Conservation (phyloP, 2,888 invertebrate genomes). For the Dicycla oo region DNA sequence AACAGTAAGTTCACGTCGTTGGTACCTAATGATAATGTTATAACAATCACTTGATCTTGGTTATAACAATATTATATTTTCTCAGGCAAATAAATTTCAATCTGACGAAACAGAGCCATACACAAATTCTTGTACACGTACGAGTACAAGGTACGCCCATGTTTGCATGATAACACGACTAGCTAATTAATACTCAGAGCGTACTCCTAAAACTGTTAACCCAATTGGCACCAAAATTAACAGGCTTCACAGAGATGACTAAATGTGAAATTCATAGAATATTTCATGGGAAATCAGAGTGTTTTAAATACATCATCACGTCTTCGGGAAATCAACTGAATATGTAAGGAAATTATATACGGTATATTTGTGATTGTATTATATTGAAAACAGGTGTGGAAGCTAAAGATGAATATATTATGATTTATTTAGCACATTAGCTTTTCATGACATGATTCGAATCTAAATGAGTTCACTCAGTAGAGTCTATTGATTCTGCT, state of each 20-base stretch:
- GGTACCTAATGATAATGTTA: conserved; percentile 8
- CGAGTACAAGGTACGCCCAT: conserved; percentile 32
- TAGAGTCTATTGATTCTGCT: conserved; percentile 3
- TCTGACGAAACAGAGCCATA: conserved; percentile 22
- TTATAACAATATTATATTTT: conserved; percentile 22
- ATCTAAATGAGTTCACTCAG: background rate
- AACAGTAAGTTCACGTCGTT: background rate
- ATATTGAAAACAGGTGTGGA: conserved; percentile 4
- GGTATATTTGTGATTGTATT: background rate
- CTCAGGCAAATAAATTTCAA: conserved; percentile 11
- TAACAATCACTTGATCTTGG: conserved; percentile 5
- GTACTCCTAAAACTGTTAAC: conserved; percentile 61
- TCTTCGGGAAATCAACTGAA: conserved; percentile 38
- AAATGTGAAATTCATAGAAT: conserved; percentile 61
- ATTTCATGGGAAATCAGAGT: conserved; percentile 52
- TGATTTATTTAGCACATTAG: background rate
- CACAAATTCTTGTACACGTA: conserved; percentile 32
- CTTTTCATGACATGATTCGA: background rate
- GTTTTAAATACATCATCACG: conserved; percentile 56
- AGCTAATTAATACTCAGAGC: conserved; percentile 59
- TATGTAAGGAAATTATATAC: conserved; percentile 28
- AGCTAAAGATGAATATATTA: conserved; percentile 14
- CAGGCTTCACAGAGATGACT: conserved; percentile 58
- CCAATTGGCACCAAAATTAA: conserved; percentile 63
- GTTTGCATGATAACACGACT: conserved; percentile 56